Base-by-base conservation (phyloP, 2,888 invertebrate species). In the Dryococelus australis region DNA sequence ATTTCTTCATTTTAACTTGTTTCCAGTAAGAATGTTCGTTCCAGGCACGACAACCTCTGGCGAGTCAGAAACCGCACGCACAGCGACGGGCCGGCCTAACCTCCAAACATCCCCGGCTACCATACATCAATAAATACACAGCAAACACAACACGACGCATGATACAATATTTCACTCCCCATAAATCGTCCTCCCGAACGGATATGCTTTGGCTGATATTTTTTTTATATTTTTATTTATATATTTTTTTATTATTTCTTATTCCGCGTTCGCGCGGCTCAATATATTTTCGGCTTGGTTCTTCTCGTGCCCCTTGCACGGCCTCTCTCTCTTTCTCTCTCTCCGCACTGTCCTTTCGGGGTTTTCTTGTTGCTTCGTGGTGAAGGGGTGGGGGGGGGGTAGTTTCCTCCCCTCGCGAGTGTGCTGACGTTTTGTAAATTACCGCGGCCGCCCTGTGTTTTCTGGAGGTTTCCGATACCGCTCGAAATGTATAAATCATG, bases 391-490 rank as follows among this genome's bases (percentile, higher is more conserved):
- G n/a, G n/a, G n/a, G n/a, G n/a, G n/a, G n/a, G n/a, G n/a, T n/a
- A 28, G 35, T 84, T 28, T 84, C 24, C 10, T 4, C 2, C 84
- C 27, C 12, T 28, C 12, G 10, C 24, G 10, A 26, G 5, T 24
- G 83, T 24, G 83, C 12, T 83, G 83, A 83, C 83, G 83, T 10
- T 83, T 83, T 83, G 83, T 83, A 83, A 83, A 83, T 83, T 83
- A 83, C 83, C 83, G 83, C 24, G 65, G 83, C 83, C 83, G 28
- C 83, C 83, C 83, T 20, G 20, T 28, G 28, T 83, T 28, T 28
- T 83, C 35, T 28, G 20, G 10, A 83, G 83, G 28, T 83, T 20
- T 24, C 27, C 28, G 83, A 35, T 83, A 83, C 83, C 20, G 43
- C 35, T 83, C 28, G 28, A 43, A 83, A 83, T 83, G 35, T 24